Base-by-base conservation (phyloP, 2,888 invertebrate species). In the Lasioglossum morio region DNA sequence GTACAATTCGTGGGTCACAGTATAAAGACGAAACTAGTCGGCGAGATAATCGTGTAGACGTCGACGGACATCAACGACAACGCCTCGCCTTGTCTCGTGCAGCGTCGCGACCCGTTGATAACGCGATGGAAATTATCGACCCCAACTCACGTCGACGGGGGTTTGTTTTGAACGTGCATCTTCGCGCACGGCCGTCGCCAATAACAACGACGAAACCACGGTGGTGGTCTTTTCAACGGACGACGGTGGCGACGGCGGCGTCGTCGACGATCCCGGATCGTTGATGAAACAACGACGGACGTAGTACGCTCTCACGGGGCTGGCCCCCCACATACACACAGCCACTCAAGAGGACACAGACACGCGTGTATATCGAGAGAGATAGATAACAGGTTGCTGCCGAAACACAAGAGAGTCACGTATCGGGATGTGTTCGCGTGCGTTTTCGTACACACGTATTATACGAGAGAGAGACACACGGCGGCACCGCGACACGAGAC, bases 81-180 rank as follows among this genome's bases (percentile, higher is more conserved):
- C 87, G 87, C 86, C 86, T 82, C 87, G 87, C 86, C 82, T 82
- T 85, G 63, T 63, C 82, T 82, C 86, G 63, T 63, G 63, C 30
- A 63, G 63, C 30, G 63, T 63, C 63, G 63, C 63, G 63, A 63
- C 63, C 82, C 81, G 85, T 60, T 85, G 88, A 88, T 88, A 90
- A 82, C 86, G 84, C 87, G 85, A 80, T 77, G 85, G 85, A 77
- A 84, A 90, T 90, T 90, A 90, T 90, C 90, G 90, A 90, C 83
- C 90, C 86, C 82, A 79, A 74, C 74, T 79, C 79, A 63, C 19
- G 75, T 79, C 82, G 79, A 82, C 84, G 72, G 82, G 83, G 87
- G 86, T 90, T 90, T 86, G 89, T 90, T 89, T 89, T 82, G 87
- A 84, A 85, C 86, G 81, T 87, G 87, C 81, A 90, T 90, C 83